Evolutionary conservation across 2,888 invertebrate genomes (phyloP), one percentile per base, ranked within the genome.

Genomic region (Leucania comma): DNA sequence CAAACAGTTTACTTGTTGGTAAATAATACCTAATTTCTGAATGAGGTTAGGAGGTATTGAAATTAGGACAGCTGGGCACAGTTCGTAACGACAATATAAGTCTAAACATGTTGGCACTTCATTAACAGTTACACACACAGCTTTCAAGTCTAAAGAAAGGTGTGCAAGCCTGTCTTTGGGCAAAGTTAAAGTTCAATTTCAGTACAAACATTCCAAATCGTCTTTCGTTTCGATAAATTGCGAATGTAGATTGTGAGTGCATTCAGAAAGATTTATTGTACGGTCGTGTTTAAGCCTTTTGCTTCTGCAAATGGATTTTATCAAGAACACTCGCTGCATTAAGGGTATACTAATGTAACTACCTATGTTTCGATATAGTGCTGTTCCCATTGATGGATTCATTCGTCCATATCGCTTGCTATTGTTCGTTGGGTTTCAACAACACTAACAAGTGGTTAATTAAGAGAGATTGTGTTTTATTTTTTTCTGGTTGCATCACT

Each of bases 231-330:
- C 80, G 81, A 88, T 88, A 88, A 86, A 88, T 83, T 84, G 85
- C 83, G 84, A 86, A 84, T 84, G 86, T 81, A 88, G 87, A 86
- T 90, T 88, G 91, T 89, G 89, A 94, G 91, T 92, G 93, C 92
- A 91, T 89, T 91, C 89, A 85, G 76, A 88, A 90, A 89, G 92
- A 94, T 95, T 95, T 95, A 95, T 94, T 88, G 90, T 89, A 86
- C 81, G 86, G 81, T 87, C 90, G 89, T 89, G 88, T 82, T 87
- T 83, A 85, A 83, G 89, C 87, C 90, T 90, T 91, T 89, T 92
- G 90, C 88, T 86, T 88, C 82, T 84, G 83, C 88, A 87, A 92
- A 87, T 90, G 90, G 89, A 89, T 90, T 91, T 90, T 83, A 86
- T 84, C 84, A 75, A 71, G 82, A 78, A 82, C 77, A 72, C 72